phyloP scores from a whole-genome alignment of 2,797 vertebrate genomes.

The Martes flavigula region DNA sequence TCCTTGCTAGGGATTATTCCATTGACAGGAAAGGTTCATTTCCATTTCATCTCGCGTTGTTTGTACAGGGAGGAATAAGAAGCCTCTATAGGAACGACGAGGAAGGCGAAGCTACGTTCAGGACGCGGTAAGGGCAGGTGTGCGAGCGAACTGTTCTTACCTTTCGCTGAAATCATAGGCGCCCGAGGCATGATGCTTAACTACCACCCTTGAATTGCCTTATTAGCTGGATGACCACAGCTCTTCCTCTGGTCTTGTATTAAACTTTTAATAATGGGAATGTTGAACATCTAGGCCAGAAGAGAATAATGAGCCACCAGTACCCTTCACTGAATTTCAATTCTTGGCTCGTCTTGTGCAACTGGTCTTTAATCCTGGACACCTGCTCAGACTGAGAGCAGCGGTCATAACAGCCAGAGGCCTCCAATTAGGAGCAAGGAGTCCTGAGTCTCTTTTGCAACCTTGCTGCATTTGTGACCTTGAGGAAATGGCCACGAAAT shows the following conservation, averaged over 20 bases:
- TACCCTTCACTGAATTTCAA: neutral
- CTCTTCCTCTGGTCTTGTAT: neutral
- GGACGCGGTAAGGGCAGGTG: neutral
- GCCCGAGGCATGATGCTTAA: neutral
- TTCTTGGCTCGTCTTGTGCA: neutral
- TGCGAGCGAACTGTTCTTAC: neutral
- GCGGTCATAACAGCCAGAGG: neutral
- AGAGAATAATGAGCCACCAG: neutral
- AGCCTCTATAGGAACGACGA: neutral
- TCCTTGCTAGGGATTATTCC: neutral
- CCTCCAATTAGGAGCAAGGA: neutral
- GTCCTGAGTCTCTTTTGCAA: neutral
- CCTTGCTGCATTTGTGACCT: neutral
- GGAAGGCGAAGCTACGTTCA: neutral
- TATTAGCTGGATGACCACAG: neutral
- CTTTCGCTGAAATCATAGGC: neutral
- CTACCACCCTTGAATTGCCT: neutral
- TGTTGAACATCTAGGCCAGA: neutral
- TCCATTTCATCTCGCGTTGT: constrained; percentile 37
- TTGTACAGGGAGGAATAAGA: constrained; percentile 11
- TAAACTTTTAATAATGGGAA: neutral
- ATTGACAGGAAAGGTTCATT: neutral
- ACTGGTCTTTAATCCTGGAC: neutral
- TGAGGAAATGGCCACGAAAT: neutral
- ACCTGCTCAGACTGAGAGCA: neutral